Evolutionary conservation across 2,888 invertebrate species (phyloP).

Genomic region (Peribatodes rhomboidaria): DNA sequence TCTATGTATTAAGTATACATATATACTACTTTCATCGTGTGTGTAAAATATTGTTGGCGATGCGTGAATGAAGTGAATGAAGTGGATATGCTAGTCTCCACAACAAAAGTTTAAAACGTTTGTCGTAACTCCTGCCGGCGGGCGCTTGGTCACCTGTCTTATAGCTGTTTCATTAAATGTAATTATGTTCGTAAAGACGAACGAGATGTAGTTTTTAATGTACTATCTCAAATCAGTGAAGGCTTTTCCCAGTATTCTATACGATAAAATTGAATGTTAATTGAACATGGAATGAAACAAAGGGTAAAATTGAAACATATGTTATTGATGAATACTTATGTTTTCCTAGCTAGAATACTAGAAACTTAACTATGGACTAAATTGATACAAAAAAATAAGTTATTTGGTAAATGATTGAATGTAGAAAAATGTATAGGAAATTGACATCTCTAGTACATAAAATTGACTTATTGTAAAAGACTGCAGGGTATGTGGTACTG

Average conservation of each 20-base stretch:
- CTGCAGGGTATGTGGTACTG: conserved; percentile 59
- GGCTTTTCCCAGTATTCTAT: conserved; percentile 58
- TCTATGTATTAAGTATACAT: no score
- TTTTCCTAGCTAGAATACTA: conserved; percentile 13
- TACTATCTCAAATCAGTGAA: conserved; percentile 29
- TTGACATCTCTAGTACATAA: conserved; percentile 24
- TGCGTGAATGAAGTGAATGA: no score
- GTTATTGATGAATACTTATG: conserved; percentile 4
- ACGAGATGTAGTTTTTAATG: conserved; percentile 27
- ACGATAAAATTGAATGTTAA: conserved; percentile 13
- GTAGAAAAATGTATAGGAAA: conserved; percentile 28
- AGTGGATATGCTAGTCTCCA: no score
- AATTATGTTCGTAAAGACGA: conserved; percentile 16
- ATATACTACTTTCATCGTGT: no score
- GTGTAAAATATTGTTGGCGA: no score
- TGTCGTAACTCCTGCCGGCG: no score
- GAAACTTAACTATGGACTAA: conserved; percentile 4
- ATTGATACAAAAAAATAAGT: conserved; percentile 4
- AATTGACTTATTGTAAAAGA: conserved; percentile 49
- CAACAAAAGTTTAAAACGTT: no score
- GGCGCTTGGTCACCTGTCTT: neutral
- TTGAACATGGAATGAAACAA: conserved; percentile 11
- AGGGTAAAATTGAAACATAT: conserved; percentile 16
- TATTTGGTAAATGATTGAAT: conserved; percentile 15
- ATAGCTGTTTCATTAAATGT: conserved; percentile 10